A percentile compares a stretch with the other conserved stretches of the same genome.
Evolutionary conservation across 1,140 invertebrate genomes (phyloP).

Genomic region (Magallana angulata): DNA sequence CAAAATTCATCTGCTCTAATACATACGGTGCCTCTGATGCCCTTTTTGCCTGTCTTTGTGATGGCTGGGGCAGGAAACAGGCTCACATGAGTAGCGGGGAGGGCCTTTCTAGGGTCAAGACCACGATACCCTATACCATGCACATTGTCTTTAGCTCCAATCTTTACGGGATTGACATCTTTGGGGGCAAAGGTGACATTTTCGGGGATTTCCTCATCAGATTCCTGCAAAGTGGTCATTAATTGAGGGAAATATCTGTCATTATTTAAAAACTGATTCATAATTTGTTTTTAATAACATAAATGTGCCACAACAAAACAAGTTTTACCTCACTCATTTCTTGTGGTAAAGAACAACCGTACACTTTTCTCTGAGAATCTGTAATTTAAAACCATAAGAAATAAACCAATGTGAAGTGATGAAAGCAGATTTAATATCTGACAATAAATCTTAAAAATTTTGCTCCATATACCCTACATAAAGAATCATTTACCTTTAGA

Average conservation of each 20-base stretch:
- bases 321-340: slow-evolving; percentile 53
- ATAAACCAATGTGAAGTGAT: neutral
- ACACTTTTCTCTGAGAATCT: slow-evolving; percentile 80
- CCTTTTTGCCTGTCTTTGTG: slow-evolving; percentile 80
- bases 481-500: neutral
- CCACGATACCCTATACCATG: slow-evolving; percentile 92
- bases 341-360: slow-evolving; percentile 86
- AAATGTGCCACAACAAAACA: neutral
- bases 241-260: neutral
- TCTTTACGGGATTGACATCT: slow-evolving; percentile 87
- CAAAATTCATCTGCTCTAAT: neutral
- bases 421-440: too few relatives aligned
- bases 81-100: slow-evolving; percentile 72
- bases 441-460: too few relatives aligned
- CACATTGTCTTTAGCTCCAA: slow-evolving; percentile 86
- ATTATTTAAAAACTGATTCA: slow-evolving; percentile 6
- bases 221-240: slow-evolving; percentile 72
- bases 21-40: slow-evolving; percentile 87
- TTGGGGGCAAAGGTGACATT: slow-evolving; percentile 91
- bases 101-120: slow-evolving; percentile 79
- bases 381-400: neutral
- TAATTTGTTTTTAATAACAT: neutral
- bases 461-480: too few relatives aligned
- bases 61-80: slow-evolving; percentile 71
- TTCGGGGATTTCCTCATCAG: slow-evolving; percentile 84